Conservation (phyloP, 2,113 vertebrate species). For the Thamnaconus septentrionalis region DNA sequence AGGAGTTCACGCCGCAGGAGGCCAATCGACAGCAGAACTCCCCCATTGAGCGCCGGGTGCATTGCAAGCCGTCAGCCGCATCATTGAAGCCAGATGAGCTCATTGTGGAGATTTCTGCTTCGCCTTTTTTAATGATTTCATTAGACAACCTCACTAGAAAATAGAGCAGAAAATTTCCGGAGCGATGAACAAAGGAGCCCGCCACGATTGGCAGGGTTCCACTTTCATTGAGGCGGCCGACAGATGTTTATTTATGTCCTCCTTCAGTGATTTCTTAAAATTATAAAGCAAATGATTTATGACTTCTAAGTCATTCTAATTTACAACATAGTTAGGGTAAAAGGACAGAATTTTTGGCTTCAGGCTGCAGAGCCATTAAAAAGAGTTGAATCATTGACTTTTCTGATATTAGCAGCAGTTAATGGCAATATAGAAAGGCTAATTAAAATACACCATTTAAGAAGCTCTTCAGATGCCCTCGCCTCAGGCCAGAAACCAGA, state of each 20-base stretch:
- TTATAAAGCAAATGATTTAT: too few relatives aligned
- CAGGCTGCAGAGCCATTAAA: too few relatives aligned
- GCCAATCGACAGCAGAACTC: constrained; percentile 36
- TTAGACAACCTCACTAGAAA: constrained; percentile 70
- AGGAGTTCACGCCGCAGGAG: constrained; percentile 11
- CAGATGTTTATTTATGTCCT: constrained; percentile 54
- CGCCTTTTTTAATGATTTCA: constrained; percentile 75
- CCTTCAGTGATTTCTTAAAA: too few relatives aligned
- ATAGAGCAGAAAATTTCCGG: constrained; percentile 67
- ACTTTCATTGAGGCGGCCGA: constrained; percentile 65
- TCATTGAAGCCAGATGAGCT: constrained; percentile 70
- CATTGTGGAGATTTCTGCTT: constrained; percentile 63
- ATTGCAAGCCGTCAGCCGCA: constrained; percentile 65
- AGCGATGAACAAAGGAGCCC: constrained; percentile 44
- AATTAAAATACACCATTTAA: too few relatives aligned
- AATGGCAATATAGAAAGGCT: too few relatives aligned
- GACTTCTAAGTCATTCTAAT: too few relatives aligned
- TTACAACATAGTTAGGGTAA: too few relatives aligned
- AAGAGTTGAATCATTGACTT: too few relatives aligned
- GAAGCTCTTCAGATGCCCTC: too few relatives aligned
- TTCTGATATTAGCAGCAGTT: too few relatives aligned
- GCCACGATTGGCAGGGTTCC: neutral
- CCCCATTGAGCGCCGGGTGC: constrained; percentile 58
- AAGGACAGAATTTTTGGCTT: too few relatives aligned
- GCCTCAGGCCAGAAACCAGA: too few relatives aligned